phyloP scores from a whole-genome alignment of 2,888 invertebrate species.

The Apotomis turbidana region DNA sequence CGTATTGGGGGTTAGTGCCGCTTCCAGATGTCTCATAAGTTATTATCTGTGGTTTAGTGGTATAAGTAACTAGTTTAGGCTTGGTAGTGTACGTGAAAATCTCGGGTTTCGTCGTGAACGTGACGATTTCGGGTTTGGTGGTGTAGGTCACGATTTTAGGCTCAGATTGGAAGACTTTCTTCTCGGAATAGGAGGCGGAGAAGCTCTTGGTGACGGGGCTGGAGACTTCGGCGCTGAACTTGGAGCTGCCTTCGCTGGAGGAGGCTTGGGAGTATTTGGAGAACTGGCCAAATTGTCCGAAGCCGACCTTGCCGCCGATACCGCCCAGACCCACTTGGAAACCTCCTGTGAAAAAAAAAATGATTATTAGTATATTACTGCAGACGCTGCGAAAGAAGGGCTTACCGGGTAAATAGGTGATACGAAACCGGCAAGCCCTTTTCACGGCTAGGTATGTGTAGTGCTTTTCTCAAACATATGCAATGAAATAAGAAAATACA shows the following conservation, averaged over 20 bases:
- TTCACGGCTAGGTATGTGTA: too few species aligned
- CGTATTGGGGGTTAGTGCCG: slow-evolving; percentile 71
- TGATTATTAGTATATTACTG: neutral
- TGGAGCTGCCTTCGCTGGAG: slow-evolving; percentile 46
- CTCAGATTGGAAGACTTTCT: slow-evolving; percentile 70
- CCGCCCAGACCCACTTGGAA: slow-evolving; percentile 28
- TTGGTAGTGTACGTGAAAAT: slow-evolving; percentile 61
- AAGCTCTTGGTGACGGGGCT: slow-evolving; percentile 67
- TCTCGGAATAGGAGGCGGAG: slow-evolving; percentile 68
- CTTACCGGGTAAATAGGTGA: too few species aligned
- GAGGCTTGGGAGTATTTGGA: slow-evolving; percentile 53
- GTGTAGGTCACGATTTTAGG: slow-evolving; percentile 67
- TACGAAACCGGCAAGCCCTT: too few species aligned
- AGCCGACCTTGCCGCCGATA: slow-evolving; percentile 22
- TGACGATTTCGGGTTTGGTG: slow-evolving; percentile 65
- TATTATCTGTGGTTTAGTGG: slow-evolving; percentile 63
- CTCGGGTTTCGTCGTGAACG: slow-evolving; percentile 66
- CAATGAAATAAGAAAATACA: too few species aligned
- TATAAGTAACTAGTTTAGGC: slow-evolving; percentile 56
- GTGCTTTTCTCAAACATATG: too few species aligned
- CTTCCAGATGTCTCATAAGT: slow-evolving; percentile 75
- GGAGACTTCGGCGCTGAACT: slow-evolving; percentile 59
- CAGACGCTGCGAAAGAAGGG: too few species aligned
- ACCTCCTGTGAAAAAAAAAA: slow-evolving; percentile 14
- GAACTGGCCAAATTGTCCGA: slow-evolving; percentile 43